Evolutionary conservation across 2,113 vertebrate species (phyloP).

Genomic region (Brachyhypopomus gauderio): DNA sequence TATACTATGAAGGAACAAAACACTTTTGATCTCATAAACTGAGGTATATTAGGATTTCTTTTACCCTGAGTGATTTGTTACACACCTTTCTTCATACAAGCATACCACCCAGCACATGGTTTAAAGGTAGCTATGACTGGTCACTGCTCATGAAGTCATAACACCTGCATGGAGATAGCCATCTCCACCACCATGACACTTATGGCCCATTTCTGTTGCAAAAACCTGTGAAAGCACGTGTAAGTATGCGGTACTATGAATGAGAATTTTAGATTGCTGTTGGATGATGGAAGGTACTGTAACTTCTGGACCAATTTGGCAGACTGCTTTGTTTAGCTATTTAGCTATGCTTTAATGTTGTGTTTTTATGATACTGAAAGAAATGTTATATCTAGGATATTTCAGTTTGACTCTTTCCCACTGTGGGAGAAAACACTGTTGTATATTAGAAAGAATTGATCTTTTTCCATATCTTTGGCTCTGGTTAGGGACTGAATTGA

Average conservation of each 20-base stretch:
- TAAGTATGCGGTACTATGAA: slow-evolving; percentile 10
- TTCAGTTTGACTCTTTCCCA: slow-evolving; percentile 13
- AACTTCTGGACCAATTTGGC: slow-evolving; percentile 4
- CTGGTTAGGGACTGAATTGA: background rate
- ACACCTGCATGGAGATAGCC: slow-evolving; percentile 77
- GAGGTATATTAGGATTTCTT: no score
- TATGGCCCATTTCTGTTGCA: slow-evolving; percentile 73
- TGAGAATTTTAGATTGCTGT: background rate
- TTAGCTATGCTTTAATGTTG: background rate
- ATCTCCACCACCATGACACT: slow-evolving; percentile 71
- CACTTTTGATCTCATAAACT: no score
- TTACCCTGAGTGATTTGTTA: no score
- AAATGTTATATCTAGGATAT: slow-evolving; percentile 35
- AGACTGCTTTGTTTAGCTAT: background rate
- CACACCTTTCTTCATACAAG: slow-evolving; percentile 3
- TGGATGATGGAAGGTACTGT: slow-evolving; percentile 13
- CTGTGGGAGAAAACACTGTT: slow-evolving; percentile 4
- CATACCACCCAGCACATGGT: slow-evolving; percentile 17
- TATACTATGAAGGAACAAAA: no score
- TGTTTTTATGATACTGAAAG: slow-evolving; percentile 30
- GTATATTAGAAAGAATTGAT: slow-evolving; percentile 22
- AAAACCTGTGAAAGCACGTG: slow-evolving; percentile 57
- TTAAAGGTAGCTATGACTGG: slow-evolving; percentile 50
- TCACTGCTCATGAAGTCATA: slow-evolving; percentile 68
- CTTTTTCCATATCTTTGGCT: background rate